Base-by-base conservation (phyloP, 2,888 invertebrate genomes). In the Fragum whitleyi region DNA sequence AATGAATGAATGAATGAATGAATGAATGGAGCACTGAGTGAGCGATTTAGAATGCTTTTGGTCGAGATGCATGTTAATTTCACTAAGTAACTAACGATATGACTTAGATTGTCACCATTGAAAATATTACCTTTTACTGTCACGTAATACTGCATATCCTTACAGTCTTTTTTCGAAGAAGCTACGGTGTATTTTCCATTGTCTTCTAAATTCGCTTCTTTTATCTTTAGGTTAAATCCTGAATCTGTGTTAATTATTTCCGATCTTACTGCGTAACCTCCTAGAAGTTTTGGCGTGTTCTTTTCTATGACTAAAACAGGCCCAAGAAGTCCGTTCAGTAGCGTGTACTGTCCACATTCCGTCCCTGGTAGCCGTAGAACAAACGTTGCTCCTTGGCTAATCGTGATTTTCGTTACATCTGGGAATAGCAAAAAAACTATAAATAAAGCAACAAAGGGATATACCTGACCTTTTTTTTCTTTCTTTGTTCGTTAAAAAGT, bases 281-380 rank as follows among this genome's bases (percentile, higher is more conserved):
- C 70, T 2, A 81, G 73, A 3, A 77, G 29, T 19, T 71, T 77
- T 26, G 77, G 72, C 1, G 59, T n/a, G 26, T 67, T 65, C 21
- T 39, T 53, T 59, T 81, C 81, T 39, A 81, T 42, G 1, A 81
- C 74, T 16, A 74, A 32, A 6, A 81, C 74, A 0, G 81, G 81
- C 11, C 68, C 62, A 19, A 81, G 51, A 9, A n/a, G 16, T 14
- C 74, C 77, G 47, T 67, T 68, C 16, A 81, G 39, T n/a, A 81
- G 59, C 1, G 81, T 74, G 55, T 67, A 81, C 39, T 77, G 77
- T 26, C 81, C 81, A 28, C 81, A 81, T n/a, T 62, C 62, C 29
- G 32, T 53, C 19, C 65, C 65, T 6, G 65, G 65, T 42, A 65
- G 26, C 65, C 26, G 39, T 21, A 65, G 42, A 65, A 65, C 26